Percentiles rank a stretch among this genome's conserved stretches.
These are phyloP conservation scores for Raja brachyura DNA, from an alignment of 2,113 vertebrate genomes.

Conservation along the genomic window DNA sequence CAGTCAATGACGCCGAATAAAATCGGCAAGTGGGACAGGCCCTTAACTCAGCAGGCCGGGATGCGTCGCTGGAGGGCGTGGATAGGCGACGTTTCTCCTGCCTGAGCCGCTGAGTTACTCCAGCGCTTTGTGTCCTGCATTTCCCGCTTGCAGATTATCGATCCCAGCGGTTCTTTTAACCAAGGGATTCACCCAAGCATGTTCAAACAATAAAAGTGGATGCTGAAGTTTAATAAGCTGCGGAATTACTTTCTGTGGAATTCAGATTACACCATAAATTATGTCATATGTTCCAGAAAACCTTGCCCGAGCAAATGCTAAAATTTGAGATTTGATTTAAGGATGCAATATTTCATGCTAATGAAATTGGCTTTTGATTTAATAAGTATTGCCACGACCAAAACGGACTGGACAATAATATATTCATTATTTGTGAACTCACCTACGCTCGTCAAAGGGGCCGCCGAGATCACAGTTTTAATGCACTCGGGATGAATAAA, in stretches of 20 bases:
- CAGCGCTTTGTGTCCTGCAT: too few relatives aligned
- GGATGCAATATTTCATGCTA: constrained; percentile 16
- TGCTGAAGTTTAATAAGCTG: constrained; percentile 28
- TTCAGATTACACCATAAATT: constrained; percentile 35
- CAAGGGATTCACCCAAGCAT: constrained; percentile 12
- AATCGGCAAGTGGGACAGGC: too few relatives aligned
- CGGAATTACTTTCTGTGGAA: constrained; percentile 31
- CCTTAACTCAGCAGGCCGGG: too few relatives aligned
- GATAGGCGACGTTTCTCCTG: too few relatives aligned
- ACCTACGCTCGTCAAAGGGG: neutral
- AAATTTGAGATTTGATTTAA: constrained; percentile 36
- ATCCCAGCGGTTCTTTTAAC: neutral
- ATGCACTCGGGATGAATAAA: constrained; percentile 23
- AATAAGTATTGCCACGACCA: constrained; percentile 24
- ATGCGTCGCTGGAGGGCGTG: too few relatives aligned
- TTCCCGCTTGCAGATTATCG: neutral
- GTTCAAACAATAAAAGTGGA: constrained; percentile 33
- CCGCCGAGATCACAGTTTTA: neutral
- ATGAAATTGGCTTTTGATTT: constrained; percentile 37
- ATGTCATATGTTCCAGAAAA: neutral
- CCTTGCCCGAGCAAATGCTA: constrained; percentile 12
- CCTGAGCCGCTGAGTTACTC: too few relatives aligned
- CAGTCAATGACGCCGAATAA: too few relatives aligned
- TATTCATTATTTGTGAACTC: constrained; percentile 32
- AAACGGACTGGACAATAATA: neutral